Evolutionary conservation across 53 echinoderm and acorn worm species (phyloP).

Genomic region (Apostichopus leukothele): DNA sequence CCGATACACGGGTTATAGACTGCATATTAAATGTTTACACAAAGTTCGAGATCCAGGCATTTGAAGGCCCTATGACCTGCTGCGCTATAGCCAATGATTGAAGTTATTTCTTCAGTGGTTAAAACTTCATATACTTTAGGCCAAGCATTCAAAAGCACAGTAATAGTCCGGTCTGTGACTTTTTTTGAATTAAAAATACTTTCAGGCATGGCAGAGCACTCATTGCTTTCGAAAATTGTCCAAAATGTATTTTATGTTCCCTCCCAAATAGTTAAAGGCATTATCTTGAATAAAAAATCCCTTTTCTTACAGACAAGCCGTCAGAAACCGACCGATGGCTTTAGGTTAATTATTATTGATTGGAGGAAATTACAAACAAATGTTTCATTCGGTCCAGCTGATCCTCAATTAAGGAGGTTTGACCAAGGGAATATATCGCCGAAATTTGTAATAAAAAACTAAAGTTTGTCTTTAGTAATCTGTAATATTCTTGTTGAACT

Average conservation of each 20-base stretch:
- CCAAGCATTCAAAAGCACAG: too few relatives aligned
- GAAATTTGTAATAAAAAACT: not conserved
- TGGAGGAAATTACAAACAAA: not conserved
- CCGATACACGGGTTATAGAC: too few relatives aligned
- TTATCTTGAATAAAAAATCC: not conserved
- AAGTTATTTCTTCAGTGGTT: too few relatives aligned
- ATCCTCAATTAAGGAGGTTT: not conserved
- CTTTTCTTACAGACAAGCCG: not conserved
- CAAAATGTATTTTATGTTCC: not conserved
- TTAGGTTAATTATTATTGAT: not conserved
- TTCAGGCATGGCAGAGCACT: too few relatives aligned
- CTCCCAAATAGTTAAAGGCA: not conserved
- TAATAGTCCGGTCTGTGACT: too few relatives aligned
- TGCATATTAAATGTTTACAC: too few relatives aligned
- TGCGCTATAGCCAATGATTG: too few relatives aligned
- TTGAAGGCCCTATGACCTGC: too few relatives aligned
- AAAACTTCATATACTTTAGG: too few relatives aligned
- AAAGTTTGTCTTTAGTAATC: not conserved
- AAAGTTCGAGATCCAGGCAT: too few relatives aligned
- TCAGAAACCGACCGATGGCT: not conserved
- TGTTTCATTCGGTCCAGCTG: not conserved
- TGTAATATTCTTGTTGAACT: not conserved
- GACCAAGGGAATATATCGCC: not conserved
- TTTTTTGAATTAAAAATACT: too few relatives aligned
- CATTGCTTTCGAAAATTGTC: not conserved